Evolutionary conservation across 2,797 vertebrate genomes (phyloP).

Genomic region (Pteropus rufus): DNA sequence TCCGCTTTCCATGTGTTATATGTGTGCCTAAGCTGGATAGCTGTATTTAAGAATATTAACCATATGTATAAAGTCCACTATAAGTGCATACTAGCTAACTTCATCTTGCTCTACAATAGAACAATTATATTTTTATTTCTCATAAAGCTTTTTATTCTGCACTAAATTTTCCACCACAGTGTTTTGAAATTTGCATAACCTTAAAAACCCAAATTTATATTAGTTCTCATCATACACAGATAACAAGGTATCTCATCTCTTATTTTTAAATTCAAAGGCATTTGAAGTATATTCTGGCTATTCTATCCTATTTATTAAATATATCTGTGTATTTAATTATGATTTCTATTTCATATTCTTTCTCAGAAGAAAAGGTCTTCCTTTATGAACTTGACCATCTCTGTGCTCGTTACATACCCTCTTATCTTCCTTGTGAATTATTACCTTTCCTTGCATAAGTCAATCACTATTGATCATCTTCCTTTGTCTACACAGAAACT

Average conservation of each 20-base stretch:
- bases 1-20: neutral
- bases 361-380: neutral
- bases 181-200: neutral
- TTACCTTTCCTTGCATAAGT: neutral
- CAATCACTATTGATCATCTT: neutral
- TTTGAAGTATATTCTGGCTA: neutral
- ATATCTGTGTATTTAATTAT: neutral
- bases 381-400: neutral
- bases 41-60: neutral
- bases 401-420: neutral
- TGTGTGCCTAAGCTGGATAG: neutral
- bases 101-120: neutral
- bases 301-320: neutral
- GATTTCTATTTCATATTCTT: neutral
- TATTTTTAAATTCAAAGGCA: constrained; percentile 19
- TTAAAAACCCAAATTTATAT: neutral
- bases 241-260: neutral
- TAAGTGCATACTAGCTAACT: neutral
- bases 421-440: neutral
- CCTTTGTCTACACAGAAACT: neutral
- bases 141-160: neutral
- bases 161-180: neutral
- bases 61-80: neutral
- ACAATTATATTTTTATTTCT: neutral
- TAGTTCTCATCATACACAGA: neutral